Conservation (phyloP, 1,140 invertebrate species). For the Amyelois transitella region DNA sequence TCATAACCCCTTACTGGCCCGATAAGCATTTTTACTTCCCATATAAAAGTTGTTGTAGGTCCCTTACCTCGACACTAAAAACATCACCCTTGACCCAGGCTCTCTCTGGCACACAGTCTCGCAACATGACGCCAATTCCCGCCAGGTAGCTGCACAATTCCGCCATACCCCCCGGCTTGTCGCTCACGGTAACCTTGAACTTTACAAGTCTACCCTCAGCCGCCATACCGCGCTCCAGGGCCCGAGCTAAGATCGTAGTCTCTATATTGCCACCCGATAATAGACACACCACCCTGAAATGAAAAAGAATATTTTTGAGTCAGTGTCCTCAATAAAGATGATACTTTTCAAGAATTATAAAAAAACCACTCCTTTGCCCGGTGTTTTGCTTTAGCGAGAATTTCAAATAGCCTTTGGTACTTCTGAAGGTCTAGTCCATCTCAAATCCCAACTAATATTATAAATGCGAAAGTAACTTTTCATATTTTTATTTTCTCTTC, state of each 20-base stretch:
- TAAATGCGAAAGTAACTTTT: too few species aligned
- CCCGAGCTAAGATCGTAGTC: slow-evolving; percentile 90
- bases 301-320: neutral
- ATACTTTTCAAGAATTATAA: neutral
- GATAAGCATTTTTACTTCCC: too few species aligned
- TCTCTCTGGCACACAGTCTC: slow-evolving; percentile 94
- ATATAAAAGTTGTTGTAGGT: too few species aligned
- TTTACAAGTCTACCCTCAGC: slow-evolving; percentile 91
- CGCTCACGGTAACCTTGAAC: slow-evolving; percentile 87
- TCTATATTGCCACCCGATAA: slow-evolving; percentile 96
- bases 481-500: too few species aligned
- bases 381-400: too few species aligned
- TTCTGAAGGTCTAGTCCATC: too few species aligned
- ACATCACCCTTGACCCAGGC: slow-evolving; percentile 93
- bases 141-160: slow-evolving; percentile 85
- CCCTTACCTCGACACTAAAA: slow-evolving; percentile 82
- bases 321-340: neutral
- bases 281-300: slow-evolving; percentile 84
- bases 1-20: too few species aligned
- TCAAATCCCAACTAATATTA: too few species aligned
- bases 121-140: slow-evolving; percentile 88
- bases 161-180: slow-evolving; percentile 90
- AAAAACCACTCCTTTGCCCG: too few species aligned
- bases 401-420: too few species aligned
- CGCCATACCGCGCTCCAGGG: slow-evolving; percentile 91